Conservation (phyloP, 2,888 invertebrate species). For the Hedya salicella region DNA sequence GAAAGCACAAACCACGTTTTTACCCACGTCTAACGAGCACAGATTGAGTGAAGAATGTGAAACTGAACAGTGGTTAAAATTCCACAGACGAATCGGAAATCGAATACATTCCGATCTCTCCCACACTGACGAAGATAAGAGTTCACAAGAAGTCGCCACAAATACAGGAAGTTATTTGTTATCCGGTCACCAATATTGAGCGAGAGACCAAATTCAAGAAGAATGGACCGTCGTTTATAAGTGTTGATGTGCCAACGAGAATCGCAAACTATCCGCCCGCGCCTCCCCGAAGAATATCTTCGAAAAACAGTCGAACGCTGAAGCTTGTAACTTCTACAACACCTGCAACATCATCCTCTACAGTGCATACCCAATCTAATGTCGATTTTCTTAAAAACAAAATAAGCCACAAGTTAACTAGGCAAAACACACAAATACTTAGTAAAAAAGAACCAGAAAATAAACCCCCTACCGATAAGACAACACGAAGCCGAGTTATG, state of each 20-base stretch:
- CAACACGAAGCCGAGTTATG: constrained; percentile 61
- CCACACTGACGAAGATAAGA: constrained; percentile 91
- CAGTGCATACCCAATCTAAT: constrained; percentile 73
- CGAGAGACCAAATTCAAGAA: constrained; percentile 82
- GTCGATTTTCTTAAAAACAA: constrained; percentile 87
- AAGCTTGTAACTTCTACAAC: constrained; percentile 85
- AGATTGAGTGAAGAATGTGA: constrained; percentile 54
- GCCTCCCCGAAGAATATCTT: constrained; percentile 91
- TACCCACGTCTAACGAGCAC: constrained; percentile 69
- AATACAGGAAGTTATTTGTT: constrained; percentile 85
- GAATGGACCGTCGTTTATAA: constrained; percentile 84
- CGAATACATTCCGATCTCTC: constrained; percentile 93
- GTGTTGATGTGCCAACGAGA: constrained; percentile 63
- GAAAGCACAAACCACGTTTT: constrained; percentile 74
- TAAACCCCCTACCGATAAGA: constrained; percentile 48
- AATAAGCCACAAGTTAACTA: constrained; percentile 85
- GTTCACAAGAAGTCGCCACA: constrained; percentile 87
- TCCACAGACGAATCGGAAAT: constrained; percentile 91
- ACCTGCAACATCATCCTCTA: constrained; percentile 68
- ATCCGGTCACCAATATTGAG: constrained; percentile 81
- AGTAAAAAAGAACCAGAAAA: constrained; percentile 50
- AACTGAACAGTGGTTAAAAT: constrained; percentile 69
- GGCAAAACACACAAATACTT: constrained; percentile 78
- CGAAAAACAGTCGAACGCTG: constrained; percentile 89
- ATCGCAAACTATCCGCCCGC: constrained; percentile 85